These are phyloP conservation scores for Seriola rivoliana DNA, from an alignment of 2,113 vertebrate species.

Conservation along the genomic window DNA sequence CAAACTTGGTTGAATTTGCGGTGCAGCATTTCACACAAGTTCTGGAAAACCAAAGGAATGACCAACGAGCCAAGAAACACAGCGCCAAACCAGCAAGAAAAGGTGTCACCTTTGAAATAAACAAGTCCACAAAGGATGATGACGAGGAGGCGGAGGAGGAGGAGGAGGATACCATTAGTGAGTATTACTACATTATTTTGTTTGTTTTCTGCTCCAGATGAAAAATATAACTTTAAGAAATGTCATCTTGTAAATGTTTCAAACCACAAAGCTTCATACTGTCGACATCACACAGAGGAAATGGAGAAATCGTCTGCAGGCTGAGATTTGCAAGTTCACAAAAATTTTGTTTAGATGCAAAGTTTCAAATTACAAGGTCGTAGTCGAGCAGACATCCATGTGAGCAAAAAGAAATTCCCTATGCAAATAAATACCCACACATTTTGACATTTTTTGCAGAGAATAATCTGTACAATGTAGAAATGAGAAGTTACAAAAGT, in stretches of 20 bases:
- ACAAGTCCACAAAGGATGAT: slow-evolving; percentile 42
- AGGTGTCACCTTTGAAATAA: slow-evolving; percentile 66
- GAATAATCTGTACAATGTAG: background rate
- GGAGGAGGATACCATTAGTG: slow-evolving; percentile 67
- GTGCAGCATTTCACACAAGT: slow-evolving; percentile 89
- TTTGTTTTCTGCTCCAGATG: background rate
- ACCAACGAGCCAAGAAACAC: slow-evolving; percentile 41
- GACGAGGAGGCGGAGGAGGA: slow-evolving; percentile 60
- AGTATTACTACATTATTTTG: slow-evolving; percentile 39
- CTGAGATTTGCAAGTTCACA: background rate
- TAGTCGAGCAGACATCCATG: too few species aligned
- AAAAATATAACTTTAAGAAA: background rate
- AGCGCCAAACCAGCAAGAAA: slow-evolving; percentile 37
- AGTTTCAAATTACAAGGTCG: too few species aligned
- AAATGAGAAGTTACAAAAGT: background rate
- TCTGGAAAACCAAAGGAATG: slow-evolving; percentile 77
- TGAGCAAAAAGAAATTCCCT: too few species aligned
- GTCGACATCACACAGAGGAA: background rate
- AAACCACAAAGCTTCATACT: background rate
- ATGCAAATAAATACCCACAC: background rate
- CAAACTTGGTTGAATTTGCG: slow-evolving; percentile 90
- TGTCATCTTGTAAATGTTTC: background rate
- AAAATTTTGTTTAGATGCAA: background rate
- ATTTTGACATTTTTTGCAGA: background rate
- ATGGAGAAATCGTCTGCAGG: background rate